These are phyloP conservation scores for Anoplophora glabripennis DNA, from an alignment of 1,140 invertebrate genomes.

Conservation along the genomic window DNA sequence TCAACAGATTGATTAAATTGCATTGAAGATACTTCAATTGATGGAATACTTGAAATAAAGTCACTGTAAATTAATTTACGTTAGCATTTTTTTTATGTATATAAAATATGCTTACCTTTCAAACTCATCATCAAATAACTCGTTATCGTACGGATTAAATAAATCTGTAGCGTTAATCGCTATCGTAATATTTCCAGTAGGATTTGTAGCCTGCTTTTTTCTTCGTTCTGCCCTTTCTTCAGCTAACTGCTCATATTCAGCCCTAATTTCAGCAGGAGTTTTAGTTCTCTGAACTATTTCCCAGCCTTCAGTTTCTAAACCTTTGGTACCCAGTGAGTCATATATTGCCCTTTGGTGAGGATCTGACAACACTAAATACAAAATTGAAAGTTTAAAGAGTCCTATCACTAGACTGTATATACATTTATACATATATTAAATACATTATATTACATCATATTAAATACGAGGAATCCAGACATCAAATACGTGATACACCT, in stretches of 20 bases:
- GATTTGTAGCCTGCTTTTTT: slow-evolving; percentile 85
- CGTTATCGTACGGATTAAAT: slow-evolving; percentile 77
- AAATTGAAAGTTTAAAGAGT: too few species aligned
- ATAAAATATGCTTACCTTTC: slow-evolving; percentile 32
- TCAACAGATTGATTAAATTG: slow-evolving; percentile 90
- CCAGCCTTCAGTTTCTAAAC: slow-evolving; percentile 88
- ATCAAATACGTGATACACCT: not conserved
- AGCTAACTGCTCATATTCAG: slow-evolving; percentile 87
- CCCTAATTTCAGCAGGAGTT: slow-evolving; percentile 89
- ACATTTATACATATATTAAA: too few species aligned
- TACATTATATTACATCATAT: too few species aligned
- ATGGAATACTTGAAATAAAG: slow-evolving; percentile 59
- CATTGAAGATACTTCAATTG: slow-evolving; percentile 87
- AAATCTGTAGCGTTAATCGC: slow-evolving; percentile 91
- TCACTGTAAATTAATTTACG: slow-evolving; percentile 50
- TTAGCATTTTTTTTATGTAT: slow-evolving; percentile 12
- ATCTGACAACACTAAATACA: slow-evolving; percentile 67
- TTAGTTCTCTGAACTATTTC: slow-evolving; percentile 85
- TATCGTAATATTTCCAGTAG: slow-evolving; percentile 80
- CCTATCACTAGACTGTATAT: too few species aligned
- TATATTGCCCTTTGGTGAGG: slow-evolving; percentile 78
- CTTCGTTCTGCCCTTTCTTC: slow-evolving; percentile 77
- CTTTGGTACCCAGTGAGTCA: slow-evolving; percentile 73
- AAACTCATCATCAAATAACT: slow-evolving; percentile 42
- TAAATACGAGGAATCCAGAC: too few species aligned